Evolutionary conservation across 2,888 invertebrate species (phyloP), one percentile per base, ranked within the genome.

Genomic region (Coelogynopora nodosa): DNA sequence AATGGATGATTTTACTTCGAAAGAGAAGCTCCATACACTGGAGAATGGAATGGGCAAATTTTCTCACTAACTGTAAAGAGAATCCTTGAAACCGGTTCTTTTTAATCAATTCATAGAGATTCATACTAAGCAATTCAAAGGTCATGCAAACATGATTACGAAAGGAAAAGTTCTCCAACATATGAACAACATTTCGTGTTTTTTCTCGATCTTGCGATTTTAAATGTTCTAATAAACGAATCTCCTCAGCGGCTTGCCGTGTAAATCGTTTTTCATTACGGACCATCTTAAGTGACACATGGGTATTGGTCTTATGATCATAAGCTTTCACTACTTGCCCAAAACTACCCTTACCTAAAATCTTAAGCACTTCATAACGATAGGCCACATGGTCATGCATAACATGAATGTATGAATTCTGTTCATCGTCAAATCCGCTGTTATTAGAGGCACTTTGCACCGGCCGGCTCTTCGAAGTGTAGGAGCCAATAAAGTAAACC

Each of bases 331-430:
- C 96, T 84, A 97, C 97, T 92, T 97, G 97, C 2, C 97, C 97
- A 93, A 97, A 97, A 90, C 96, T 96, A 84, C 97, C 97, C 92
- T 97, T 97, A 23, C 97, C 88, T 90, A 99, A 97, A 88, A 98
- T 96, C 93, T 98, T 98, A 89, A 99, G 94, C 91, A 98, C 96
- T 93, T 98, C 98, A 92, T 95, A 95, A 88, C 95, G 93, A 92
- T 97, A 98, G 84, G 96, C 96, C 89, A 99, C 95, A 93, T 99
- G 99, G 93, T 99, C 98, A 92, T 98, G 98, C 87, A 96, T 95
- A 91, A 98, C 96, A 93, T 98, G 97, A 89, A 97, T 95, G 92
- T 99, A 99, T 80, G 97, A 97, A 89, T 98, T 98, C 93, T 98
- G 96, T 91, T 98, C 97, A 93, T 98, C 98, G 93, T 99, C 98